phyloP scores from a whole-genome alignment of 2,888 invertebrate genomes.

The Agrochola litura region DNA sequence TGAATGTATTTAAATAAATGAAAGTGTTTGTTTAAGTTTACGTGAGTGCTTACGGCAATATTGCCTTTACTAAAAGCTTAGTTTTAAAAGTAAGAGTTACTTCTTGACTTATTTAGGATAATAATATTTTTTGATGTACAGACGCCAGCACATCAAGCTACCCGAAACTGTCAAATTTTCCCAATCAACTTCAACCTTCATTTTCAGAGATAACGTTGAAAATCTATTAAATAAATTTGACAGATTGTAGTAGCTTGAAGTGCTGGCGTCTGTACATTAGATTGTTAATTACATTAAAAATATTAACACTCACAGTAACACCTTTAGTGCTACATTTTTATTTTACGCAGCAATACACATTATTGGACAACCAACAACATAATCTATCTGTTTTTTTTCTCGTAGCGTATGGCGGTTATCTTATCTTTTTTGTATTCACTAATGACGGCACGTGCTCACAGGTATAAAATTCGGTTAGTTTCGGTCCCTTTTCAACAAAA shows the following conservation, averaged over 20 bases:
- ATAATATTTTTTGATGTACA: background rate
- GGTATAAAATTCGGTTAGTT: slow-evolving; percentile 74
- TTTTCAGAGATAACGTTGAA: no score
- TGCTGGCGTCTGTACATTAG: no score
- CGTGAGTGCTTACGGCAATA: background rate
- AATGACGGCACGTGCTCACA: slow-evolving; percentile 77
- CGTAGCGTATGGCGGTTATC: slow-evolving; percentile 68
- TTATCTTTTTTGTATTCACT: slow-evolving; percentile 71
- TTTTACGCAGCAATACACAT: slow-evolving; percentile 4
- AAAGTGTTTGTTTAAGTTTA: background rate
- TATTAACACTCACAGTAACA: slow-evolving; percentile 6
- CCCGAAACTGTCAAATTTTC: no score
- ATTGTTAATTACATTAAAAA: slow-evolving; percentile 4
- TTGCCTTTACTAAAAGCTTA: background rate
- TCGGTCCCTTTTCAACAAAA: slow-evolving; percentile 65
- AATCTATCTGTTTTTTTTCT: slow-evolving; percentile 64
- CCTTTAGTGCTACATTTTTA: slow-evolving; percentile 14
- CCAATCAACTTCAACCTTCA: no score
- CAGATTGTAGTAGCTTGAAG: no score
- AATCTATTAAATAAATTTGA: no score
- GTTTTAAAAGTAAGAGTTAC: background rate
- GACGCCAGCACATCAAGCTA: no score
- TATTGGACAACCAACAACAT: slow-evolving; percentile 36
- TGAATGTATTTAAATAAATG: slow-evolving; percentile 9
- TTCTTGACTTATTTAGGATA: background rate